Percentiles rank a stretch among this genome's conserved stretches.
phyloP scores from a whole-genome alignment of 1,140 invertebrate species.

The Trinorchestia longiramus region DNA sequence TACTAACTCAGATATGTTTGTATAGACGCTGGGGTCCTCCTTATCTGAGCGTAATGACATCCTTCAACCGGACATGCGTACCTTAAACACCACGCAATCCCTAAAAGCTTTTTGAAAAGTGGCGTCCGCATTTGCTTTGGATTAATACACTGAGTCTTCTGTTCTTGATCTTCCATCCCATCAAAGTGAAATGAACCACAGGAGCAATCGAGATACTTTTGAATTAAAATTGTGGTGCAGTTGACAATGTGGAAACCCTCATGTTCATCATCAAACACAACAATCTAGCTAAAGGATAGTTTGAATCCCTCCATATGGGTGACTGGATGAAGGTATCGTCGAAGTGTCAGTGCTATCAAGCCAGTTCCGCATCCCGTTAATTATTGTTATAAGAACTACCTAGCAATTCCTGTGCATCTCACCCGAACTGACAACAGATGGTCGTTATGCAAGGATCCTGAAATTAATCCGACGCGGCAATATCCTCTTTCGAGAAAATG shows the following conservation, averaged over 20 bases:
- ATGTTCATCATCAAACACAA: background rate
- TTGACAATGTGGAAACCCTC: background rate
- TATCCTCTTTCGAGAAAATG: background rate
- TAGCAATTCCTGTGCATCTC: background rate
- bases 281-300: background rate
- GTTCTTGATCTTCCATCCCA: background rate
- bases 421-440: background rate
- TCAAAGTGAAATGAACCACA: background rate
- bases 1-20: background rate
- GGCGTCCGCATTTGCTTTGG: background rate
- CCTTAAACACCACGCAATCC: background rate
- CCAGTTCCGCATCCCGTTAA: background rate
- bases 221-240: background rate
- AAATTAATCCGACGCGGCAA: background rate
- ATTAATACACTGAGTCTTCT: background rate
- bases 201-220: background rate
- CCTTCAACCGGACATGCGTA: background rate
- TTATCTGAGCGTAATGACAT: constrained; percentile 8
- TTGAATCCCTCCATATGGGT: background rate
- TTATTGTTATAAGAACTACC: background rate
- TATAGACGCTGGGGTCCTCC: background rate
- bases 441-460: background rate
- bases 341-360: background rate
- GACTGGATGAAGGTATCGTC: background rate
- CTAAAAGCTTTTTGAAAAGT: background rate